A percentile compares a stretch with the other conserved stretches of the same genome.
phyloP scores from a whole-genome alignment of 92 coral and sea anemone species.

The Parazoanthus swiftii region DNA sequence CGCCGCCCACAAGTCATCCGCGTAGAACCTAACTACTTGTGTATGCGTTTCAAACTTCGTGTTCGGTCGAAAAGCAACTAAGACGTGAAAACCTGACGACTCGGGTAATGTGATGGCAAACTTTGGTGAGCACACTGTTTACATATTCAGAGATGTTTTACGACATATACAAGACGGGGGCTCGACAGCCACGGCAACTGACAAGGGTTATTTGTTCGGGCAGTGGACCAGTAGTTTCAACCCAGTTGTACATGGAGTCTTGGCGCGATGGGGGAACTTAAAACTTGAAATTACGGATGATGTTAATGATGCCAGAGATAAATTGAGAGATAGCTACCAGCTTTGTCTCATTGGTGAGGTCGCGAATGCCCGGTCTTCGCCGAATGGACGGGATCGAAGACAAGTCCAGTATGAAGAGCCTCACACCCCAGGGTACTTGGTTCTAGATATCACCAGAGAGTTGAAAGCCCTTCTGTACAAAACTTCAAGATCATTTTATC shows the following conservation, averaged over 20 bases:
- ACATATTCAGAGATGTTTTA: slow-evolving; percentile 14
- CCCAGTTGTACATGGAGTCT: slow-evolving; percentile 37
- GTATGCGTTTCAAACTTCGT: background rate
- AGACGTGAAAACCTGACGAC: background rate
- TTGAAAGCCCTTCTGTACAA: background rate
- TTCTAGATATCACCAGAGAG: background rate
- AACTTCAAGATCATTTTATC: background rate
- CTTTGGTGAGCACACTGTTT: slow-evolving; percentile 3
- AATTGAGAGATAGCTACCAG: background rate
- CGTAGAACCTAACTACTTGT: background rate
- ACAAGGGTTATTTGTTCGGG: slow-evolving; percentile 15
- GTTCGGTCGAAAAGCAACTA: background rate
- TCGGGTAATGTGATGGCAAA: background rate
- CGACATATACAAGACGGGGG: background rate
- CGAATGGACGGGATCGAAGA: background rate
- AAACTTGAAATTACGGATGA: background rate
- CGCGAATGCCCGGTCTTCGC: background rate
- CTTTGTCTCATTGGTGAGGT: slow-evolving; percentile 27
- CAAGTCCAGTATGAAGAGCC: background rate
- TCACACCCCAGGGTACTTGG: background rate
- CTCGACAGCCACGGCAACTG: background rate
- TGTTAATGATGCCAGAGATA: background rate
- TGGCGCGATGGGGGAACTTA: slow-evolving; percentile 12
- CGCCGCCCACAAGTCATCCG: background rate
- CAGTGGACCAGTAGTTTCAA: slow-evolving; percentile 36